Conservation (phyloP, 1,140 invertebrate genomes). For the Sesamia nonagrioides region DNA sequence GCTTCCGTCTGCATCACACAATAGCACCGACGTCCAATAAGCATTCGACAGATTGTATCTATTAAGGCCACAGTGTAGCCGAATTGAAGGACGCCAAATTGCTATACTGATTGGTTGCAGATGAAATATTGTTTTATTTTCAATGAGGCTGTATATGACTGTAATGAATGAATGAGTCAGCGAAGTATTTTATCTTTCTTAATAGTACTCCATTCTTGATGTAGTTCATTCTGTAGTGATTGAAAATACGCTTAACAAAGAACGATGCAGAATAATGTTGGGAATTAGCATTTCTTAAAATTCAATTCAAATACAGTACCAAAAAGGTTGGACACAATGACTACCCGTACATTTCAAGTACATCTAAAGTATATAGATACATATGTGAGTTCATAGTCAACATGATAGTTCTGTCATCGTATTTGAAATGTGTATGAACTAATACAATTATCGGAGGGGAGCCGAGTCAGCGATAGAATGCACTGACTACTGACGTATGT, state of each 20-base stretch:
- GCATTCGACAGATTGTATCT: slow-evolving; percentile 63
- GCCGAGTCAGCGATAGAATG: slow-evolving; percentile 63
- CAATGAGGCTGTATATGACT: background rate
- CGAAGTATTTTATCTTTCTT: too few relatives aligned
- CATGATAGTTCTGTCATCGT: slow-evolving; percentile 27
- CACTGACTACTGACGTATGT: slow-evolving; percentile 77
- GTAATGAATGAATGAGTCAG: background rate
- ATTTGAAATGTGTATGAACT: slow-evolving; percentile 46
- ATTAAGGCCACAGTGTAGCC: slow-evolving; percentile 48
- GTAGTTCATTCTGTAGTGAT: too few relatives aligned
- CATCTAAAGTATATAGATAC: background rate
- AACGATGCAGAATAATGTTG: background rate
- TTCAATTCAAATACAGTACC: background rate
- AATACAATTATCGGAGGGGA: slow-evolving; percentile 53
- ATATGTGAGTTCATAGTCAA: background rate
- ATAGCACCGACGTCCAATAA: slow-evolving; percentile 61
- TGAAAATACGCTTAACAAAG: background rate
- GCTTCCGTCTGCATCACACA: slow-evolving; percentile 69
- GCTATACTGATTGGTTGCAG: slow-evolving; percentile 33
- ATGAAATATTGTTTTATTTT: slow-evolving; percentile 8
- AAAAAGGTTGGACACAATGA: background rate
- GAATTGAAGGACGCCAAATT: slow-evolving; percentile 42
- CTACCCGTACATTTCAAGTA: background rate
- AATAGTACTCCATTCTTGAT: too few relatives aligned
- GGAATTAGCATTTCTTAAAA: background rate